Base-by-base conservation (phyloP, 2,113 vertebrate species). In the Psilopogon haemacephalus region DNA sequence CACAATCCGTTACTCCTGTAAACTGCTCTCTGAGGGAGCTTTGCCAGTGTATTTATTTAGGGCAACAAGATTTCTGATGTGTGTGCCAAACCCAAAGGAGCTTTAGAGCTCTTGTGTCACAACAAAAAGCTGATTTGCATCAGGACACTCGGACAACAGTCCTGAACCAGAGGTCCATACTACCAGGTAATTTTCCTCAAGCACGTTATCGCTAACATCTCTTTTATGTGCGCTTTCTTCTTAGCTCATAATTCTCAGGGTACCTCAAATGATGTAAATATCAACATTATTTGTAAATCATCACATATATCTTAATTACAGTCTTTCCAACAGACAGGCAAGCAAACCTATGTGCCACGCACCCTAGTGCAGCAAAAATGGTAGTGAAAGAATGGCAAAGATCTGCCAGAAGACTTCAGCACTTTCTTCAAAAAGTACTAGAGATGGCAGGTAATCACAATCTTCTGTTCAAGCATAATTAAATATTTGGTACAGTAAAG, bases 231-330 rank as follows among this genome's bases (percentile, higher is more conserved):
- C 28, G 52, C 58, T 77, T 64, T 32, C 38, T 28, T 23, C 60
- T 50, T 5, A 33, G 23, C 5, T 24, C 46, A 11, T 2, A 44
- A 58, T 10, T 37, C 50, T 70, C 59, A 12, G 48, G 10, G 40
- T 64, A 84, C 42, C 20, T 37, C 21, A 37, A 55, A 33, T 11
- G 35, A 69, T 6, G 9, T 2, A 26, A 14, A 7, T 23, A 62
- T 12, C 44, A 55, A 19, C 7, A 4, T 5, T 5, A 65, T 9
- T 12, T 62, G 44, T 20, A 74, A 37, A 46, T 48, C 77, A 58
- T 4, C 13, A 12, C 0, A 2, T 12, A 2, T 0, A 5, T 9
- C 73, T 74, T 62, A 7, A 3, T 11, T 24, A 32, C 8, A 11
- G 20, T 8, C 18, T 72, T 69, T 2, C 33, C 20, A 87, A 56